These are phyloP conservation scores for Lagenorhynchus albirostris DNA, from an alignment of 2,113 vertebrate genomes.

Conservation along the genomic window DNA sequence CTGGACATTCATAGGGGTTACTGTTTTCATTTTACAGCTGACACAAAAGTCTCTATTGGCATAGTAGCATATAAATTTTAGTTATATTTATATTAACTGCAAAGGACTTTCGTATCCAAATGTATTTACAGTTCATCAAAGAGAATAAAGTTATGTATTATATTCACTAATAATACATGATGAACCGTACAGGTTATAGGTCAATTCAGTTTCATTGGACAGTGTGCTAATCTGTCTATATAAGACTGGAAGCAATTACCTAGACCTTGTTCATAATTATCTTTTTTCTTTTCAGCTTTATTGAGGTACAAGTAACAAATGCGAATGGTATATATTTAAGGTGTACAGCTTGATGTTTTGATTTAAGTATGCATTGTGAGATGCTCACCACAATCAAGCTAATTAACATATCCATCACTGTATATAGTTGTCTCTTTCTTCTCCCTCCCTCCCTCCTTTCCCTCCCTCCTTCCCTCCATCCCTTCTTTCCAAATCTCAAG, in stretches of 20 bases:
- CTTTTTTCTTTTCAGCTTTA: background rate
- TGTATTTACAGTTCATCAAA: background rate
- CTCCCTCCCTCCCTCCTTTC: rapidly evolving
- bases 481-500: background rate
- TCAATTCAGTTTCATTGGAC: background rate
- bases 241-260: background rate
- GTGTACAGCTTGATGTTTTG: background rate
- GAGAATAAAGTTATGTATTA: background rate
- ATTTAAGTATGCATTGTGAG: background rate
- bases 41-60: background rate
- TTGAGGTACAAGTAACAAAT: background rate
- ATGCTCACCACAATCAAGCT: background rate
- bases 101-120: background rate
- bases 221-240: background rate
- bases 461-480: background rate
- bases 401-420: background rate
- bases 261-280: background rate
- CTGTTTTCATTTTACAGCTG: background rate
- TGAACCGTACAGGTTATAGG: background rate
- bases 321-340: background rate
- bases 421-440: background rate
- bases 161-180: background rate
- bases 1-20: background rate
- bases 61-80: background rate
- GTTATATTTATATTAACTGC: background rate